Conservation (phyloP, 2,113 vertebrate species). For the Aleadryas rufinucha region DNA sequence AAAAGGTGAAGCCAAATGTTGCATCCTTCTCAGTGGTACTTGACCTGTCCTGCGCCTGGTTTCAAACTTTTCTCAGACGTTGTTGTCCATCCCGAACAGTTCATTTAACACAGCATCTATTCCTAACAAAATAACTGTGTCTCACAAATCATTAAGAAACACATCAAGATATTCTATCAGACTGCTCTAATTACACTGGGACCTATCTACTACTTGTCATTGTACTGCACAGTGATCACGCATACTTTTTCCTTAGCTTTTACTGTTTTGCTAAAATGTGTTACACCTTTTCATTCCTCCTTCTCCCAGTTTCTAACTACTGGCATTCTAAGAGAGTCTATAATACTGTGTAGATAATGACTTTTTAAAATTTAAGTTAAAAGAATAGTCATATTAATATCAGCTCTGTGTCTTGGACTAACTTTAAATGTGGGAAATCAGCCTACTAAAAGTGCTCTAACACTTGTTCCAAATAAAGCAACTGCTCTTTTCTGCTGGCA, state of each 20-base stretch:
- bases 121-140: background rate
- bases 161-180: background rate
- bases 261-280: background rate
- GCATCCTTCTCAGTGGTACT: background rate
- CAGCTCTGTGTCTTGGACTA: background rate
- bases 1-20: background rate
- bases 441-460: background rate
- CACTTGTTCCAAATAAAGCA: background rate
- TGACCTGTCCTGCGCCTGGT: background rate
- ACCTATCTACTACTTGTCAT: background rate
- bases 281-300: background rate
- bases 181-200: background rate
- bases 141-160: background rate
- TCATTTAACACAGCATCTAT: background rate
- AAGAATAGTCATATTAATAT: background rate
- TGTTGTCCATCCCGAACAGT: background rate
- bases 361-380: background rate
- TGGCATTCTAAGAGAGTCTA: background rate
- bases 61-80: background rate
- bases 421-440: background rate
- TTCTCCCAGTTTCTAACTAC: background rate
- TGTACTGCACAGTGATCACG: background rate
- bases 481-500: background rate
- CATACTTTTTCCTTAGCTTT: background rate
- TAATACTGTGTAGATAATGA: background rate